Evolutionary conservation across 2,113 vertebrate species (phyloP), one percentile per base, ranked within the genome.

Genomic region (Atractosteus spatula): DNA sequence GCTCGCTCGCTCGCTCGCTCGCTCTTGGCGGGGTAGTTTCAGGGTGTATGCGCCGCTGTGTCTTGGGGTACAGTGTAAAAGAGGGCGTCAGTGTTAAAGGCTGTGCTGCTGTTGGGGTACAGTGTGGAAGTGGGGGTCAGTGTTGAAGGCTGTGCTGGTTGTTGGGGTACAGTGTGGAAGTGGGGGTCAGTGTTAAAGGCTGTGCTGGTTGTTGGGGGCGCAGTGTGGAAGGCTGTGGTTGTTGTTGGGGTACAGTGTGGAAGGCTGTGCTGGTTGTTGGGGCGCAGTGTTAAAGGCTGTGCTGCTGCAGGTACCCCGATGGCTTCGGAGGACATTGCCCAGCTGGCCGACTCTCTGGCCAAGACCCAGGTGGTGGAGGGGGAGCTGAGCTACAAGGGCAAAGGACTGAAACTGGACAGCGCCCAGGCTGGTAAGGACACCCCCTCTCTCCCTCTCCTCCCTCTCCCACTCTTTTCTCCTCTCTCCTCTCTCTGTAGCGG

Each of bases 371-470:
- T 99, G 43, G 92, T 87, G 0, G 96, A 93, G 0, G 93, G 93
- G 77, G 96, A 97, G 81, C 83, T 99, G 80, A 98, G 96, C 81
- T 99, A 98, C 86, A 98, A 96, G 89, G 97, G 96, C 74, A 94
- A 93, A 80, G 93, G 94, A 43, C 89, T 96, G 71, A 99, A 99
- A 80, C 93, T 98, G 74, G 94, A 98, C 77, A 94, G 94, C 54
- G 95, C 94, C 0, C 78, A 95, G 47, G 97, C 97, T 81, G 97
- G 97, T 99, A 85, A 91, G 94, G 47, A 43, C 62, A 64, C 17
- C 47, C 47, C 10, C 5, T 51, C 47, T 7, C 47, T 51, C 47
- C 5, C 47, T 51, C 47, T 4, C 42, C 42, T 8, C 10, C 62
- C 29, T 41, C 16, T 11, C n/a, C 51, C n/a, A n/a, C 29, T 51